Evolutionary conservation across 1,140 invertebrate species (phyloP).

Genomic region (Cepaea nemoralis): DNA sequence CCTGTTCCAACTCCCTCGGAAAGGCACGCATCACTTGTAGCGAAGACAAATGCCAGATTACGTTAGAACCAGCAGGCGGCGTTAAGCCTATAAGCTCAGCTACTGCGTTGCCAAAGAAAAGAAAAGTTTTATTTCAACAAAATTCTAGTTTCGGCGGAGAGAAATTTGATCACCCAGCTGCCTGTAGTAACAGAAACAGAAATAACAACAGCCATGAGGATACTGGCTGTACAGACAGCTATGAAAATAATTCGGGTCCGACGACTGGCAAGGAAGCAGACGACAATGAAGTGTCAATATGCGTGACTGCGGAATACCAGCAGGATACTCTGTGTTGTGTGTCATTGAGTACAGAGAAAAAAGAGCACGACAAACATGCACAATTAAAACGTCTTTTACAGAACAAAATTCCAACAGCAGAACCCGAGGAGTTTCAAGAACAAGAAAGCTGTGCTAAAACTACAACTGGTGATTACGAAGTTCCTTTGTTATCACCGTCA

Average conservation of each 20-base stretch:
- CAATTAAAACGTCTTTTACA: not conserved
- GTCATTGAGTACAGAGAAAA: not conserved
- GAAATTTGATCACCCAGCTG: not conserved
- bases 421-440: not conserved
- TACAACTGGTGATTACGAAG: not conserved
- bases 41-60: not conserved
- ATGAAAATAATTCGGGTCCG: not conserved
- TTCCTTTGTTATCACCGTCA: not conserved
- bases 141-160: not conserved
- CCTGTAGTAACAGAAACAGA: not conserved
- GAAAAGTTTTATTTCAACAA: not conserved
- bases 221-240: too few relatives aligned
- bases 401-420: not conserved
- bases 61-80: not conserved
- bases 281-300: not conserved
- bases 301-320: not conserved
- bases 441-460: not conserved
- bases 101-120: conserved; percentile 3
- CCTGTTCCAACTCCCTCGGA: not conserved
- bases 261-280: not conserved
- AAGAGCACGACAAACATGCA: not conserved
- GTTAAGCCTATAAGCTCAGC: not conserved
- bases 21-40: conserved; percentile 10
- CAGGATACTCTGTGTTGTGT: not conserved
- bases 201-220: not conserved